phyloP scores from a whole-genome alignment of 1,140 invertebrate species.

The Parapsyche elsis region DNA sequence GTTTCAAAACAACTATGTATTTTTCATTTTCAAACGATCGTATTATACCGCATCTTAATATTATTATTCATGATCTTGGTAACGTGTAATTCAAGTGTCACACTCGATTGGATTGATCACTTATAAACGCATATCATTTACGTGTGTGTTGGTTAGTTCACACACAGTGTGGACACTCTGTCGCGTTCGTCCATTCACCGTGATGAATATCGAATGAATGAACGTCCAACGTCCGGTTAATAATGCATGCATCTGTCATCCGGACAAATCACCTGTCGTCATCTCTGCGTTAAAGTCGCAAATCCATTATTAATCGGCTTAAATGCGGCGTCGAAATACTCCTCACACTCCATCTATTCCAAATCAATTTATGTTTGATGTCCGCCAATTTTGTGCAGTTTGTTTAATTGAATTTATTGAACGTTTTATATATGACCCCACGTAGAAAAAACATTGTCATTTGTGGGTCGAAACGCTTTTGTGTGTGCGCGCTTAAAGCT shows the following conservation, averaged over 20 bases:
- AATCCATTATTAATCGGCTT: neutral
- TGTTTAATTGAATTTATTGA: too few relatives aligned
- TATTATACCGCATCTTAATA: too few relatives aligned
- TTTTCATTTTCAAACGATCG: too few relatives aligned
- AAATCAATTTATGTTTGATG: too few relatives aligned
- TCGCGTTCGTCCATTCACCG: neutral
- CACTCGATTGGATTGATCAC: neutral
- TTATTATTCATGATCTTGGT: too few relatives aligned
- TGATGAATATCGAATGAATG: conserved; percentile 11
- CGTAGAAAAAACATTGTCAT: conserved; percentile 4
- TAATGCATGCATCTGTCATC: neutral
- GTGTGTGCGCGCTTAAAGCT: neutral
- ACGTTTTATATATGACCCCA: neutral
- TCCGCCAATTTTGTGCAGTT: too few relatives aligned
- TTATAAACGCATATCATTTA: neutral
- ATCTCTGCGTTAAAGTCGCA: neutral
- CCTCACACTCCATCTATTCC: too few relatives aligned
- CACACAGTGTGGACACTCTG: neutral
- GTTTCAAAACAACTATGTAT: too few relatives aligned
- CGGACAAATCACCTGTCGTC: neutral
- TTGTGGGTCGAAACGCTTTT: neutral
- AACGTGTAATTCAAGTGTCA: neutral
- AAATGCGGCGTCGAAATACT: too few relatives aligned
- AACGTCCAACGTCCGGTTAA: neutral
- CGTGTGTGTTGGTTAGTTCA: neutral